phyloP scores from a whole-genome alignment of 2,888 invertebrate genomes.

The Pyralis farinalis region DNA sequence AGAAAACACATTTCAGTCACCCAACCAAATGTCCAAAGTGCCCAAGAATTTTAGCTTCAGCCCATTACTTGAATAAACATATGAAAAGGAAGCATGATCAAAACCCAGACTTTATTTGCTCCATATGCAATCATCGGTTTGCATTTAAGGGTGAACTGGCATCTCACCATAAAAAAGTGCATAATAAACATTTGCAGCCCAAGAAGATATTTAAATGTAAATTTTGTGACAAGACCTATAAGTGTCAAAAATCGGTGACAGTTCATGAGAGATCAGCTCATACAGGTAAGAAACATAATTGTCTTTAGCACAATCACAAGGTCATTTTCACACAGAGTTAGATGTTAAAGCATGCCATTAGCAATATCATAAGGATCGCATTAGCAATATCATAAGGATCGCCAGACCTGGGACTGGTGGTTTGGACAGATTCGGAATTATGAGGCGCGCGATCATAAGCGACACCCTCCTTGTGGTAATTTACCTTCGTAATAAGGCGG shows the following conservation, averaged over 20 bases:
- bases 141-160: slow-evolving; percentile 54
- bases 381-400: no score
- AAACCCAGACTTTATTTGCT: slow-evolving; percentile 51
- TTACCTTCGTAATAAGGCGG: no score
- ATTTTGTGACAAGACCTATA: slow-evolving; percentile 62
- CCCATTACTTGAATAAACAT: slow-evolving; percentile 54
- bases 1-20: slow-evolving; percentile 41
- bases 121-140: slow-evolving; percentile 53
- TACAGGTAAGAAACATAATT: slow-evolving; percentile 49
- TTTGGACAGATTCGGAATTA: no score
- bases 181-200: slow-evolving; percentile 44
- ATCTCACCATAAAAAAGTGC: slow-evolving; percentile 52
- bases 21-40: slow-evolving; percentile 56
- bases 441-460: no score
- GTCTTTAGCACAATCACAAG: no score
- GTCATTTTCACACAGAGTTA: no score
- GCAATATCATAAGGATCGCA: no score
- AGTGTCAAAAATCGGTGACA: slow-evolving; percentile 57
- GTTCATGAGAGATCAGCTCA: slow-evolving; percentile 73
- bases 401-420: no score
- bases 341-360: no score
- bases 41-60: slow-evolving; percentile 41
- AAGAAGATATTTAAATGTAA: slow-evolving; percentile 51
- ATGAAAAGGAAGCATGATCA: slow-evolving; percentile 52
- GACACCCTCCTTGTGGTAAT: no score